Evolutionary conservation across 2,888 invertebrate genomes (phyloP).

Genomic region (Eupithecia abbreviata): DNA sequence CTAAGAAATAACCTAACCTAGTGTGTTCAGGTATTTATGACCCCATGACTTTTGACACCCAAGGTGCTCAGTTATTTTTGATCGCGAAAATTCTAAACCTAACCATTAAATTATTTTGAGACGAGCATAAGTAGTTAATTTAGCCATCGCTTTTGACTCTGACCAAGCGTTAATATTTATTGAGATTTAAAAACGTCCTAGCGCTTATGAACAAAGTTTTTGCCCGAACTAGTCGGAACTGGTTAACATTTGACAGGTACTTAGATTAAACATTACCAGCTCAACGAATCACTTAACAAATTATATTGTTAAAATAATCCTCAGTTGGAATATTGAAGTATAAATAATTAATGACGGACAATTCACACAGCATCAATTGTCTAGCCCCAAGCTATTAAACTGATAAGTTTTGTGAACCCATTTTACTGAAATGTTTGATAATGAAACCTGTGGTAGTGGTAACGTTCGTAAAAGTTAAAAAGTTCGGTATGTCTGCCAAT

Average conservation of each 20-base stretch:
- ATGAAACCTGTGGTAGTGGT: too few species aligned
- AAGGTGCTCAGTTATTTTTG: neutral
- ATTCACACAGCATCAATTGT: too few species aligned
- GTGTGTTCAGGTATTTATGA: neutral
- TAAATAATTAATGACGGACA: neutral
- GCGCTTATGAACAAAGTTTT: neutral
- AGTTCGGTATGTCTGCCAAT: too few species aligned
- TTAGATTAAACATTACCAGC: neutral
- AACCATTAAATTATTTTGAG: neutral
- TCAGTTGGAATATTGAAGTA: neutral
- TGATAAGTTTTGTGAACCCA: too few species aligned
- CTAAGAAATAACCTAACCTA: neutral
- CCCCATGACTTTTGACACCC: neutral
- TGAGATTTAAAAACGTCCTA: neutral
- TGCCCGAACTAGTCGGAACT: neutral
- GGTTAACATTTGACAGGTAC: neutral
- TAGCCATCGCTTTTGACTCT: neutral
- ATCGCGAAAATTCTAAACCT: neutral
- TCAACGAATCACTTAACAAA: neutral
- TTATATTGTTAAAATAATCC: neutral
- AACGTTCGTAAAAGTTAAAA: too few species aligned
- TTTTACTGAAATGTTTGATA: too few species aligned
- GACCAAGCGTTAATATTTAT: neutral
- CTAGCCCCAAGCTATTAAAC: too few species aligned
- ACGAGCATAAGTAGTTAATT: neutral